These are phyloP conservation scores for Ostrea denselamellosa DNA, from an alignment of 1,140 invertebrate genomes.

Conservation along the genomic window DNA sequence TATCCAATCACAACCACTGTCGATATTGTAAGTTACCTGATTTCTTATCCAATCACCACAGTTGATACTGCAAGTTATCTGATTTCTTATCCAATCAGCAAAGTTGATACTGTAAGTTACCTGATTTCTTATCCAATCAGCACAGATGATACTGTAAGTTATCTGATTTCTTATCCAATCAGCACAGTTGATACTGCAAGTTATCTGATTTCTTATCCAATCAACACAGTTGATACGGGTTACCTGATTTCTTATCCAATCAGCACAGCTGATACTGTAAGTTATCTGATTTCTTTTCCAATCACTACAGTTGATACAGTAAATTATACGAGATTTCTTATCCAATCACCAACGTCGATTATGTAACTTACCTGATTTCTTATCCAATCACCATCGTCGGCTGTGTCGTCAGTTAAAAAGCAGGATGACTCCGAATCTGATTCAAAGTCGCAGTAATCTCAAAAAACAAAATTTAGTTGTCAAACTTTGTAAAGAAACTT, in stretches of 20 bases:
- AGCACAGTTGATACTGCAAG: too few species aligned
- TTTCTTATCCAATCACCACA: neutral
- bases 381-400: conserved; percentile 3
- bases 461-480: neutral
- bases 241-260: neutral
- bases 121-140: neutral
- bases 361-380: neutral
- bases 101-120: neutral
- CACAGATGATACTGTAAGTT: neutral
- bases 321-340: too few species aligned
- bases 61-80: neutral
- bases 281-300: too few species aligned
- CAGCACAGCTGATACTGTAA: neutral
- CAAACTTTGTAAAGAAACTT: too few species aligned
- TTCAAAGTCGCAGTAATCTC: neutral
- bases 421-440: neutral
- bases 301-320: too few species aligned
- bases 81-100: too few species aligned
- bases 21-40: neutral
- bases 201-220: too few species aligned
- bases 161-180: too few species aligned
- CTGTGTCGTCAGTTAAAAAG: neutral
- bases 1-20: too few species aligned
- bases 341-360: neutral
- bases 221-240: too few species aligned